A percentile compares a stretch with the other conserved stretches of the same genome.
These are phyloP conservation scores for Nibea coibor DNA, from an alignment of 2,113 vertebrate genomes.

Conservation along the genomic window DNA sequence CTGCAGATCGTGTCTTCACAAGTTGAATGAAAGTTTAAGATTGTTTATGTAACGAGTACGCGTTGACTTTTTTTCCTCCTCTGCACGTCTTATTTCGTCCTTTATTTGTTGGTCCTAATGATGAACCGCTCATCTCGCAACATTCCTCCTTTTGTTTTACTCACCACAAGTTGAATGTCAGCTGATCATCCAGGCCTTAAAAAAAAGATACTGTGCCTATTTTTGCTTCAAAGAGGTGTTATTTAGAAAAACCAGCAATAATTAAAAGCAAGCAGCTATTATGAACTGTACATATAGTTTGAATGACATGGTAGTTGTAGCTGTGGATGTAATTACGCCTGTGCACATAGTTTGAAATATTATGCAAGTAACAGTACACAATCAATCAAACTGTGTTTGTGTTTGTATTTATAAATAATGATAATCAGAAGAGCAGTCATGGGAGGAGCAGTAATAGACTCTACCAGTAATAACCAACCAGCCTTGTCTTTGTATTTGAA, in stretches of 20 bases:
- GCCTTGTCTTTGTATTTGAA: conserved; percentile 46
- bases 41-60: conserved; percentile 1
- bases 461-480: conserved; percentile 27
- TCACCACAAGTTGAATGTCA: conserved; percentile 54
- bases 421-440: conserved; percentile 14
- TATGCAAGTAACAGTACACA: conserved; percentile 36
- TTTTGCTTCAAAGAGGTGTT: conserved; percentile 26
- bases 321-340: conserved; percentile 17
- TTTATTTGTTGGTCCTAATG: neutral
- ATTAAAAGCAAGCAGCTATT: conserved; percentile 43
- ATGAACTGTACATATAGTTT: conserved; percentile 20
- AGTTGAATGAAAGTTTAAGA: neutral
- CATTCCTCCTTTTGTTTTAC: conserved; percentile 10
- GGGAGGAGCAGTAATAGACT: conserved; percentile 1
- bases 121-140: neutral
- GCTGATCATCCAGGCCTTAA: conserved; percentile 30
- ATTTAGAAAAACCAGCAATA: conserved; percentile 47
- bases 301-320: neutral
- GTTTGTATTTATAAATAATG: conserved; percentile 24
- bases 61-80: neutral
- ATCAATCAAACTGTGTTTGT: conserved; percentile 34
- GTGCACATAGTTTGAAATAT: conserved; percentile 42
- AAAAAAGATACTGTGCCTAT: conserved; percentile 37
- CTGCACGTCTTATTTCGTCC: conserved; percentile 25
- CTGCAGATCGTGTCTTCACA: neutral